phyloP scores from a whole-genome alignment of 2,113 vertebrate genomes.

The Corvus hawaiiensis region DNA sequence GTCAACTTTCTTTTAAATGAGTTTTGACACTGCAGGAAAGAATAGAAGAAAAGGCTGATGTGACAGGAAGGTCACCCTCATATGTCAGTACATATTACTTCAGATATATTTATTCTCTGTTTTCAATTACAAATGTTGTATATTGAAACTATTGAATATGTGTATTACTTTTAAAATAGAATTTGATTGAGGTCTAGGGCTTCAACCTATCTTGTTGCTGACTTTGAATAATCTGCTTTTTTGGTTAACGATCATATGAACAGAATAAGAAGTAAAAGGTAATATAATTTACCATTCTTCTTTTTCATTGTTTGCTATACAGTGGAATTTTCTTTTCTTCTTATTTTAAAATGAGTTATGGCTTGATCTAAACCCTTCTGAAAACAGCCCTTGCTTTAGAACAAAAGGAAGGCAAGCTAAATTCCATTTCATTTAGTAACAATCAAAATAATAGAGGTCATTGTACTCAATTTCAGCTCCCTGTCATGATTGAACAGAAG shows the following conservation, averaged over 20 bases:
- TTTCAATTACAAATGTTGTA: neutral
- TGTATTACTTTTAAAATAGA: neutral
- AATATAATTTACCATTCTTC: neutral
- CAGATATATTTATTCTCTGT: neutral
- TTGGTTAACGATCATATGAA: neutral
- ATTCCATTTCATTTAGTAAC: constrained; percentile 17
- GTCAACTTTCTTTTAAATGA: neutral
- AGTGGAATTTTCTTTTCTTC: neutral
- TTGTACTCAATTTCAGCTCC: neutral
- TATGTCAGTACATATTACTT: neutral
- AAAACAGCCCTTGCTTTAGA: neutral
- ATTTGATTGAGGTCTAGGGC: neutral
- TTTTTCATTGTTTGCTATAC: neutral
- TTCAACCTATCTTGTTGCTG: neutral
- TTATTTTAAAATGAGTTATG: neutral
- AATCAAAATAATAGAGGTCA: constrained; percentile 7
- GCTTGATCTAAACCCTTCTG: neutral
- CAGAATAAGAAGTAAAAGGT: neutral
- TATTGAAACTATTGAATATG: neutral
- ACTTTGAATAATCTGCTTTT: neutral
- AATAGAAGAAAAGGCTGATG: neutral
- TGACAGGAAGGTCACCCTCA: neutral
- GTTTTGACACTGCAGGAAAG: neutral
- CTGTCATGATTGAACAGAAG: neutral
- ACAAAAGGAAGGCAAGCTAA: neutral